Evolutionary conservation across 1,140 invertebrate species (phyloP), one percentile per base, ranked within the genome.

Genomic region (Onthophagus taurus): DNA sequence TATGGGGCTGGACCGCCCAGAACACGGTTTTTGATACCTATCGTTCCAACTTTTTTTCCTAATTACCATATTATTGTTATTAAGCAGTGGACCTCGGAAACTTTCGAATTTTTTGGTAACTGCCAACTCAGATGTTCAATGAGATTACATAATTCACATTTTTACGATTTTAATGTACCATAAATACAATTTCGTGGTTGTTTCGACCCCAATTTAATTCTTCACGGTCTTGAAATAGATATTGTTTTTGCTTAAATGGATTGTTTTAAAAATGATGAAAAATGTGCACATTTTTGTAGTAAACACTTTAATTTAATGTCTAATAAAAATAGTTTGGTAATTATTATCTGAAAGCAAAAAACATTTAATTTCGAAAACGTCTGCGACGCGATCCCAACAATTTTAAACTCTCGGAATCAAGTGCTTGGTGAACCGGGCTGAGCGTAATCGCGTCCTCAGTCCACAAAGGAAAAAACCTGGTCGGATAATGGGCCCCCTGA

Each of bases 401-500:
- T 41, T 41, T 41, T 24, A 41, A 41, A 41, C 37, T 41, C 37
- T 29, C 21, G 12, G 37, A 41, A 41, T 17, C 5, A 30, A 41
- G 21, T 13, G 21, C 24, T 26, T 17, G n/a, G 14, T 29, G 29
- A 41, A 41, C n/a, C n/a, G n/a, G n/a, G n/a, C n/a, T n/a, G 37
- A 41, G 29, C 24, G 29, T 41, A 41, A 29, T 41, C 37, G 37
- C 12, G 17, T n/a, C n/a, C n/a, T n/a, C n/a, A n/a, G n/a, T n/a
- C n/a, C 21, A 24, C 23, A 13, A 16, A 5, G 5, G 24, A 1
- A 41, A 47, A 41, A 47, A 47, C 23, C 43, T 26, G 31, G 31
- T 42, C 21, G 18, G 13, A 35, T 47, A 47, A 47, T 47, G 38
- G 39, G n/a, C n/a, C 26, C 31, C 30, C 14, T 26, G 31, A 47